Evolutionary conservation across 35 echinoderm and acorn worm genomes (phyloP).

Genomic region (Lytechinus variegatus): DNA sequence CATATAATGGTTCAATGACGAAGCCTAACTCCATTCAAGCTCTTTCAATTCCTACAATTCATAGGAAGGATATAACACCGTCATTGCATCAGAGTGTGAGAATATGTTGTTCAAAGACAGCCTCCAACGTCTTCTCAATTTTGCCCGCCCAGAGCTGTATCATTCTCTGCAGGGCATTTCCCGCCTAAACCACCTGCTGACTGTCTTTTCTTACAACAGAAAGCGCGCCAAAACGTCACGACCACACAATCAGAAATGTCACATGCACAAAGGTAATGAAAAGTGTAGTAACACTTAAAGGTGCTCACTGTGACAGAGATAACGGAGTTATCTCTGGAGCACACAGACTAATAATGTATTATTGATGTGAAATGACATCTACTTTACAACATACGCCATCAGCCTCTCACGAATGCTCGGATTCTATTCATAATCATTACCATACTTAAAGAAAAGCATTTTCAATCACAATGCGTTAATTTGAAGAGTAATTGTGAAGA

Average conservation of each 20-base stretch:
- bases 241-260: neutral
- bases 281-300: neutral
- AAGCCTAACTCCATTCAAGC: neutral
- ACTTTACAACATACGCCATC: no score
- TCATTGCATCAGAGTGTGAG: neutral
- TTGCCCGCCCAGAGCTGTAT: neutral
- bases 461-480: no score
- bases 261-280: neutral
- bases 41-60: neutral
- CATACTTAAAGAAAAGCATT: no score
- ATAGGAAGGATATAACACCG: neutral
- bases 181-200: constrained; percentile 38
- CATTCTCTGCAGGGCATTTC: neutral
- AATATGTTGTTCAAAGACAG: neutral
- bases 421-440: no score
- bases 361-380: no score
- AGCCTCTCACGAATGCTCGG: no score
- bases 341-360: no score
- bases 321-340: no score
- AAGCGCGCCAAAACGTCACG: neutral
- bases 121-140: neutral
- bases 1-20: neutral
- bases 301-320: neutral
- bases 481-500: no score
- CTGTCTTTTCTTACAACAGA: neutral